These are phyloP conservation scores for Sceloporus undulatus DNA, from an alignment of 2,113 vertebrate genomes.

Conservation along the genomic window DNA sequence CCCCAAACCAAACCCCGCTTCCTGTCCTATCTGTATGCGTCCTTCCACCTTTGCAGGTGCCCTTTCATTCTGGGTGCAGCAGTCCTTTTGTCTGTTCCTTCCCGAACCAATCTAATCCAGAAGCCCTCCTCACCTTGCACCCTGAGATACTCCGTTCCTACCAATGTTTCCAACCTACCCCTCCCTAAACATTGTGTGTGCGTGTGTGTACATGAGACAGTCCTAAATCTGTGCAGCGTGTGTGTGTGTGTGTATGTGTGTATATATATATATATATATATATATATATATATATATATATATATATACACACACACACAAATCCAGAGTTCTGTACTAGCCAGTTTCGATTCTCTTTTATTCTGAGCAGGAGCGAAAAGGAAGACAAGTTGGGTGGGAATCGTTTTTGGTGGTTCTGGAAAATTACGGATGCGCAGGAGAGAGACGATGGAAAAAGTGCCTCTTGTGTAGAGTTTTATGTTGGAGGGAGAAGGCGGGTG, in stretches of 20 bases:
- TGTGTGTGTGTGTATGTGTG: background rate
- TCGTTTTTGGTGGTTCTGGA: slow-evolving; percentile 13
- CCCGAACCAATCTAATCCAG: background rate
- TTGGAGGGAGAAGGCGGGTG: background rate
- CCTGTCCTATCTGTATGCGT: slow-evolving; percentile 43
- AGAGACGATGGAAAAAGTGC: slow-evolving; percentile 18
- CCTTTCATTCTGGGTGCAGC: background rate
- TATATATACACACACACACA: background rate
- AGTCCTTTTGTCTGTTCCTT: background rate
- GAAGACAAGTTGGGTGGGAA: slow-evolving; percentile 49
- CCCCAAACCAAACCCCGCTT: background rate
- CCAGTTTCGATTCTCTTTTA: slow-evolving; percentile 48
- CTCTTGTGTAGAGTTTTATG: slow-evolving; percentile 8
- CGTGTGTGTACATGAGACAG: background rate
- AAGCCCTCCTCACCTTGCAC: background rate
- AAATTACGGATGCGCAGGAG: no score
- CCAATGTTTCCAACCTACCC: background rate
- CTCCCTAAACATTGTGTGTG: background rate
- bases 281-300: no score
- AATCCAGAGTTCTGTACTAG: background rate
- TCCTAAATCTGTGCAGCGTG: background rate
- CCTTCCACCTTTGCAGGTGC: slow-evolving; percentile 71
- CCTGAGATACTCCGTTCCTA: no score
- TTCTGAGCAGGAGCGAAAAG: slow-evolving; percentile 83
- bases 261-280: no score